Base-by-base conservation (phyloP, 1,140 invertebrate species). In the Drosophila setifemur region DNA sequence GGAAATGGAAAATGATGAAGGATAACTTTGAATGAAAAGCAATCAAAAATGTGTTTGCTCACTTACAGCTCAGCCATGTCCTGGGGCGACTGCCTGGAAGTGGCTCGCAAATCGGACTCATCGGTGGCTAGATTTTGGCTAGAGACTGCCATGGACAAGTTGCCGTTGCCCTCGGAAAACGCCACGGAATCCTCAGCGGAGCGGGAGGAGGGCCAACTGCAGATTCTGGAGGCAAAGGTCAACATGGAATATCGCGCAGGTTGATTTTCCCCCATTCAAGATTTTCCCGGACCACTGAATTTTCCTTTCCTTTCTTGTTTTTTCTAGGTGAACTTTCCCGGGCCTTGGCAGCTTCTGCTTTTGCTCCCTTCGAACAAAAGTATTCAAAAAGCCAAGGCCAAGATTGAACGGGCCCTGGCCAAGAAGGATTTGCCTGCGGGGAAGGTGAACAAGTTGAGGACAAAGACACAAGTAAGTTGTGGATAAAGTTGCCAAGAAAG, bases 81-180 rank as follows among this genome's bases (percentile, higher is more conserved):
- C 33, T 89, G 88, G 88, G 88, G 88, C 68, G 88, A 90, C 39
- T 89, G 88, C 61, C 57, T 89, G 25, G 88, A 89, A 53, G 64
- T 90, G 45, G 88, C 81, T 4, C 60, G 66, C 14, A 75, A 73
- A 18, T 81, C 81, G 7, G 81, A 90, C 37, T 70, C 70, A 18
- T 44, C 69, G 0, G 60, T 87, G 23, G 85, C 88, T 42, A 88
- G 82, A 33, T 87, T 70, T 43, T 90, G 88, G 88, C 44, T 90
- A 31, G 85, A 87, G 39, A 79, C 73, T 1, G 88, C 88, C 4
- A 16, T 81, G 29, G 67, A 67, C 18, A 89, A 71, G 29, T 31
- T 89, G 40, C 70, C 72, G 23, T 23, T 31, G 31, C 39, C 23
- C 7, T 16, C 33, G 0, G 57, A 61, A 12, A 86, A 79, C 40